Evolutionary conservation across 2,113 vertebrate species (phyloP).

Genomic region (Tauraco erythrolophus): DNA sequence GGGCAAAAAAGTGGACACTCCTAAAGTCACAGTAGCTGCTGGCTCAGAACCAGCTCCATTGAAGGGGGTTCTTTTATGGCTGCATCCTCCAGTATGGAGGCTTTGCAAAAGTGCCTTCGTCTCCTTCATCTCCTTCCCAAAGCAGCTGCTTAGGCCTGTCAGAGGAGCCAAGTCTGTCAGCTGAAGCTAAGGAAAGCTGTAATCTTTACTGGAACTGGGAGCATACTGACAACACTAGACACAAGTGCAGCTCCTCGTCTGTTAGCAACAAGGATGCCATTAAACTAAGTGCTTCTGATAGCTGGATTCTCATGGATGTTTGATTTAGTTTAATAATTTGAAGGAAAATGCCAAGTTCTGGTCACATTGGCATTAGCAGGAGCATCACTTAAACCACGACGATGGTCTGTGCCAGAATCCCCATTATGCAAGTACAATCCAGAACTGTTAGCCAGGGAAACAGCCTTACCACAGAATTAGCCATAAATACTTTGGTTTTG

Average conservation of each 20-base stretch:
- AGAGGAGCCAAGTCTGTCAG: background rate
- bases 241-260: background rate
- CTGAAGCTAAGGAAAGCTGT: background rate
- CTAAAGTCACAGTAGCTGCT: background rate
- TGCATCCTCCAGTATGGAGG: background rate
- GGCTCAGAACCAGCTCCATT: background rate
- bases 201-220: background rate
- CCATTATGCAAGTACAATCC: background rate
- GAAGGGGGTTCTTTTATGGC: background rate
- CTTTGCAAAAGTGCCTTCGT: background rate
- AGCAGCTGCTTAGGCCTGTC: background rate
- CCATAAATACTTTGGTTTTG: conserved; percentile 93
- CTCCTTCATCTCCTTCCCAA: background rate
- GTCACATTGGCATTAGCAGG: background rate
- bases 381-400: background rate
- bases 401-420: background rate
- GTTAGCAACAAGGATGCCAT: background rate
- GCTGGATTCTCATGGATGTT: background rate
- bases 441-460: background rate
- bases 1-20: background rate
- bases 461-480: conserved; percentile 80
- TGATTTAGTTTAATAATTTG: background rate
- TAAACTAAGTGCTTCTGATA: background rate
- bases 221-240: accelerated
- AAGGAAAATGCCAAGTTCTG: background rate